Evolutionary conservation across 2,797 vertebrate species (phyloP).

Genomic region (Diplodus puntazzo): DNA sequence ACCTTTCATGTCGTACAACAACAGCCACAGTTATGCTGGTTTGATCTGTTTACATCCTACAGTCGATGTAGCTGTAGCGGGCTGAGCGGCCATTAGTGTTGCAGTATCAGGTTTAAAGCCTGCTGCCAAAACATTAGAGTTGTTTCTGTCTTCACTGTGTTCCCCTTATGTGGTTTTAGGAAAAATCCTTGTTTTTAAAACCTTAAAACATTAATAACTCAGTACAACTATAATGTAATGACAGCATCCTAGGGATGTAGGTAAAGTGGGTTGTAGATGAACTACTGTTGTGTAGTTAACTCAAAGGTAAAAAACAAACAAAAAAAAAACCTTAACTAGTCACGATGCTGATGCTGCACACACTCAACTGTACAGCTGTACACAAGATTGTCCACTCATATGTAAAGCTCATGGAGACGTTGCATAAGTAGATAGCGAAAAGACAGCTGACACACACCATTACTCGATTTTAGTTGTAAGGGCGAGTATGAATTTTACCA

Average conservation of each 20-base stretch:
- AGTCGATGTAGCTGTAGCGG: constrained; percentile 53
- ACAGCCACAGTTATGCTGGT: constrained; percentile 35
- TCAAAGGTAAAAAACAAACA: constrained; percentile 6
- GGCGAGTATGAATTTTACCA: constrained; percentile 32
- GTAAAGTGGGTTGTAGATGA: constrained; percentile 40
- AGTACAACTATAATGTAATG: constrained; percentile 16
- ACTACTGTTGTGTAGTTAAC: constrained; percentile 46
- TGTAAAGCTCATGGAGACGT: constrained; percentile 50
- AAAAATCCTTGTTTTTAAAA: constrained; percentile 22
- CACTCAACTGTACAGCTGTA: constrained; percentile 61
- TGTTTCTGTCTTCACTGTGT: constrained; percentile 44
- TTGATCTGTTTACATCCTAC: constrained; percentile 52
- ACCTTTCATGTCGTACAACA: constrained; percentile 58
- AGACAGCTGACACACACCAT: constrained; percentile 38
- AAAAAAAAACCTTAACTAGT: constrained; percentile 7
- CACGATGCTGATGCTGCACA: constrained; percentile 29
- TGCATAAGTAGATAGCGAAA: constrained; percentile 53
- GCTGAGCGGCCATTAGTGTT: constrained; percentile 51
- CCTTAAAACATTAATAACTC: constrained; percentile 1
- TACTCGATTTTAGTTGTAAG: constrained; percentile 44
- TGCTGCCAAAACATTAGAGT: constrained; percentile 48
- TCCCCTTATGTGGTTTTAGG: constrained; percentile 33
- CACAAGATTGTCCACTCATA: constrained; percentile 46
- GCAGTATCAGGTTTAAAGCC: constrained; percentile 47
- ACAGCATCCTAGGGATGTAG: constrained; percentile 1